Conservation (phyloP, 2,797 vertebrate species). For the Varecia variegata region DNA sequence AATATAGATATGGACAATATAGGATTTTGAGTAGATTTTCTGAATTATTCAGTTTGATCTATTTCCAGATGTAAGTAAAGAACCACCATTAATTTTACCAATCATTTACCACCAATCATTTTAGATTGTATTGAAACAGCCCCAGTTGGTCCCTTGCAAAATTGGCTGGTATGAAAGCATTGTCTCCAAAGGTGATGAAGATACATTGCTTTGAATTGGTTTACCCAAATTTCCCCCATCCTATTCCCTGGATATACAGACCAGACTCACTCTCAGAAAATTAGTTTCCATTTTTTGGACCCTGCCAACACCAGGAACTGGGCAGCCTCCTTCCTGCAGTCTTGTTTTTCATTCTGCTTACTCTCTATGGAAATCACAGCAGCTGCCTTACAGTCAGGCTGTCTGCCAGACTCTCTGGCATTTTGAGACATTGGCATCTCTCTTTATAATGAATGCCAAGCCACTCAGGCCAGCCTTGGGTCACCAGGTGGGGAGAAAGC, state of each 20-base stretch:
- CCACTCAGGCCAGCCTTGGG: background rate
- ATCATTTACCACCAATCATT: no score
- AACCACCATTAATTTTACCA: background rate
- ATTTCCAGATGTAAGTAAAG: slow-evolving; percentile 31
- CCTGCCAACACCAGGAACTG: background rate
- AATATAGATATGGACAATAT: background rate
- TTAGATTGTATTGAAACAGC: background rate
- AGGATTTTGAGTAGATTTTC: background rate
- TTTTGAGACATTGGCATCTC: slow-evolving; percentile 29
- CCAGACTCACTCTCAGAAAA: slow-evolving; percentile 3
- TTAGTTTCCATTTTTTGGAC: background rate
- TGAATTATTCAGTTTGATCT: background rate
- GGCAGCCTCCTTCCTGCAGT: background rate
- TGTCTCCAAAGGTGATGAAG: slow-evolving; percentile 16
- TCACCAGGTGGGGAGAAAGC: slow-evolving; percentile 30
- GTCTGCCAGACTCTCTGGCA: slow-evolving; percentile 22
- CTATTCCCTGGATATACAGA: background rate
- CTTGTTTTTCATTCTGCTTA: slow-evolving; percentile 42
- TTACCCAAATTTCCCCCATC: background rate
- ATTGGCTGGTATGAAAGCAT: background rate
- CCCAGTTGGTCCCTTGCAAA: background rate
- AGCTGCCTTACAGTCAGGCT: background rate
- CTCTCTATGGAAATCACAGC: slow-evolving; percentile 36
- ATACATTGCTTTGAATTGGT: background rate
- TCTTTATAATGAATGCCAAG: slow-evolving; percentile 42